Conservation (phyloP, 1,140 invertebrate genomes). For the Aphelenchoides besseyi region DNA sequence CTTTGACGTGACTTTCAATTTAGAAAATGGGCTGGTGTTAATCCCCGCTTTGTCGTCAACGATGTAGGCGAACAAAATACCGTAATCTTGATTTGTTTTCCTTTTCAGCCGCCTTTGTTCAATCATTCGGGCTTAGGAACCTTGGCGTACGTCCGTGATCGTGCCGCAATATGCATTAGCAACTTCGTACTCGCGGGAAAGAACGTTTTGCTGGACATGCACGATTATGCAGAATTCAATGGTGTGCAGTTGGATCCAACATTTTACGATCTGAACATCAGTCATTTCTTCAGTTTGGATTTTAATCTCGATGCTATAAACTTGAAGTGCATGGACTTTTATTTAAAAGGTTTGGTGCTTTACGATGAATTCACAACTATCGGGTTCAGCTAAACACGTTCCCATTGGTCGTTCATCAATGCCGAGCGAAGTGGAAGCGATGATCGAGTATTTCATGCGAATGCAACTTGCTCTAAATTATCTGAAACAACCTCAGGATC, state of each 20-base stretch:
- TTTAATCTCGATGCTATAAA: neutral
- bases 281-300: conserved; percentile 14
- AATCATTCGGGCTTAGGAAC: neutral
- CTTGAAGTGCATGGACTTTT: conserved; percentile 12
- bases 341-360: neutral
- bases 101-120: conserved; percentile 13
- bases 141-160: conserved; percentile 2
- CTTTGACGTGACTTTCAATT: no score
- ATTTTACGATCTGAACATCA: conserved; percentile 6
- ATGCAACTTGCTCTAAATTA: neutral
- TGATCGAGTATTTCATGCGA: neutral
- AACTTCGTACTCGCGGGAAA: conserved; percentile 17
- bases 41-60: neutral
- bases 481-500: neutral
- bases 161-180: neutral
- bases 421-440: neutral
- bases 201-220: conserved; percentile 5
- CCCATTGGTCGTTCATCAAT: neutral
- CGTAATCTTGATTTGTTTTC: neutral
- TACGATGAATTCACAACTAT: no score
- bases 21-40: conserved; percentile 13
- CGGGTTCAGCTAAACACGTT: neutral
- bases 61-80: no score
- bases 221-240: neutral
- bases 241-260: neutral